A percentile compares a stretch with the other conserved stretches of the same genome.
Evolutionary conservation across 2,888 invertebrate species (phyloP).

Genomic region (Acleris holmiana): DNA sequence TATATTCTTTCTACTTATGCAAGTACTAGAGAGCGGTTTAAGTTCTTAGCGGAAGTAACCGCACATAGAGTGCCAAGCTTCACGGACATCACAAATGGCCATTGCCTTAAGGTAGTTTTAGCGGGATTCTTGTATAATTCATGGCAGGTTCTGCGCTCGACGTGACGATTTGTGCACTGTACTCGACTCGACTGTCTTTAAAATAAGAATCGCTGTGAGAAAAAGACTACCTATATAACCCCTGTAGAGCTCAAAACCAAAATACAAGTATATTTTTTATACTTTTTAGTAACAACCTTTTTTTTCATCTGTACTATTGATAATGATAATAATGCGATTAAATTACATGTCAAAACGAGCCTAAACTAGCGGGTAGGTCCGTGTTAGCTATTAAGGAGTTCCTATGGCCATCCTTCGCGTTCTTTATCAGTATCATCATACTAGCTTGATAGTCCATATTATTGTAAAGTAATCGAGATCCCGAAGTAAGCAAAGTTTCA

Average conservation of each 20-base stretch:
- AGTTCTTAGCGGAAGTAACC: slow-evolving; percentile 30
- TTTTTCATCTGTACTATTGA: too few relatives aligned
- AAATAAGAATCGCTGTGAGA: slow-evolving; percentile 7
- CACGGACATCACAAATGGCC: slow-evolving; percentile 32
- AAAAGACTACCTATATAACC: not conserved
- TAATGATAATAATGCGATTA: too few relatives aligned
- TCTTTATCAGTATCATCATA: too few relatives aligned
- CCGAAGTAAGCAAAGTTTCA: too few relatives aligned
- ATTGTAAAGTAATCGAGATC: too few relatives aligned
- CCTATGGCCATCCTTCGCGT: too few relatives aligned
- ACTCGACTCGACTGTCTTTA: slow-evolving; percentile 17
- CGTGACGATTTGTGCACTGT: slow-evolving; percentile 27
- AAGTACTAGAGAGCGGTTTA: slow-evolving; percentile 18
- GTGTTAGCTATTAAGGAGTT: too few relatives aligned
- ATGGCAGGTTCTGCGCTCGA: slow-evolving; percentile 20
- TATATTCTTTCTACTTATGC: slow-evolving; percentile 1
- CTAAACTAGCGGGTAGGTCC: too few relatives aligned
- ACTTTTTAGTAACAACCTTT: too few relatives aligned
- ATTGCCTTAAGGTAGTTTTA: slow-evolving; percentile 29
- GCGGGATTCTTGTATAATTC: slow-evolving; percentile 34
- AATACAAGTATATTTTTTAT: too few relatives aligned
- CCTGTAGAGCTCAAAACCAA: not conserved
- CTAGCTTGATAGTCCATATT: too few relatives aligned
- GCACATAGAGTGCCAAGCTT: slow-evolving; percentile 30
- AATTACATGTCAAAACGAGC: too few relatives aligned